Evolutionary conservation across 37 sponge, comb jelly and placozoan genomes (phyloP).

Genomic region (Dysidea cf. avara): DNA sequence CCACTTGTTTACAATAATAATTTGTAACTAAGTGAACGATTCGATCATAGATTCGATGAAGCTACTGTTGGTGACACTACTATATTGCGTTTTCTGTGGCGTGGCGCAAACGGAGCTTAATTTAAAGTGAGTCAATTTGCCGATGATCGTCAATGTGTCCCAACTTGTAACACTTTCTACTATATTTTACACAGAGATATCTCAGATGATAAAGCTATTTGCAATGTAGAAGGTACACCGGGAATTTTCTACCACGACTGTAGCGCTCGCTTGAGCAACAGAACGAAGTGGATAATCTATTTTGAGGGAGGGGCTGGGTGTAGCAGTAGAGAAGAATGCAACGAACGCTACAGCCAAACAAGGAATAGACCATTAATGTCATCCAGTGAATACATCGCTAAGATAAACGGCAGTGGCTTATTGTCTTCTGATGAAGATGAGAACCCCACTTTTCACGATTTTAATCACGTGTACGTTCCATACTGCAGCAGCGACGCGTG

Average conservation of each 20-base stretch:
- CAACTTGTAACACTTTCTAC: too few species aligned
- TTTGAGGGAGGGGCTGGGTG: constrained; percentile 87
- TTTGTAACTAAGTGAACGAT: too few species aligned
- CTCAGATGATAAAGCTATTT: constrained; percentile 8
- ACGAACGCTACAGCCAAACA: constrained; percentile 16
- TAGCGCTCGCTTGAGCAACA: neutral
- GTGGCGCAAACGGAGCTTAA: too few species aligned
- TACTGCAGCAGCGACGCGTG: constrained; percentile 76
- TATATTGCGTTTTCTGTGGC: too few species aligned
- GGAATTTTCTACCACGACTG: constrained; percentile 25
- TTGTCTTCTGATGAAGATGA: constrained; percentile 36
- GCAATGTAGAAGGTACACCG: constrained; percentile 35
- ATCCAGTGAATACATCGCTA: neutral
- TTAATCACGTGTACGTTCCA: constrained; percentile 58
- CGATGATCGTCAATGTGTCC: too few species aligned
- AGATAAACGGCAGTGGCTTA: constrained; percentile 46
- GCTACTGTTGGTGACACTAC: too few species aligned
- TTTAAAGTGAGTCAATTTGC: too few species aligned
- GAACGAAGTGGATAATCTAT: constrained; percentile 52
- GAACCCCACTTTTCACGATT: constrained; percentile 46
- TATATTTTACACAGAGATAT: constrained; percentile 33
- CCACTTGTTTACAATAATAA: too few species aligned
- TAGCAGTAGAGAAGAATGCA: constrained; percentile 55
- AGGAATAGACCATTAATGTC: constrained; percentile 42
- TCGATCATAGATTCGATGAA: too few species aligned